These are phyloP conservation scores for Dyspetes luteomarginatus DNA, from an alignment of 2,888 invertebrate species.

Conservation along the genomic window DNA sequence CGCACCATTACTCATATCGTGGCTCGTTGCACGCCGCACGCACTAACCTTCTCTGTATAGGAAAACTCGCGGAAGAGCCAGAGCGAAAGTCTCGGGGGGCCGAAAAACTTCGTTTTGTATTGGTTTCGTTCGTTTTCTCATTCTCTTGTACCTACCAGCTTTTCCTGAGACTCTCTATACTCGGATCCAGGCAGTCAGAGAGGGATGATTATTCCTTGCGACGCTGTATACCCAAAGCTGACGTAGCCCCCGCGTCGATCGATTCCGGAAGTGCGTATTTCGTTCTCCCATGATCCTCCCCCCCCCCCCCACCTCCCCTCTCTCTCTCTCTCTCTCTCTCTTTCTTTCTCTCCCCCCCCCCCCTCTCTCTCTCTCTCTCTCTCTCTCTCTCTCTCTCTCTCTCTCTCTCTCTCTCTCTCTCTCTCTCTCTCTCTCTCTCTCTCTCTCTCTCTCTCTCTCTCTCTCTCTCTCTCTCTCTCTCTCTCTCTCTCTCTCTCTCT, in stretches of 20 bases:
- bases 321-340: too few species aligned
- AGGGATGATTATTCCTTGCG: slow-evolving; percentile 25
- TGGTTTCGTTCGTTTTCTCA: slow-evolving; percentile 38
- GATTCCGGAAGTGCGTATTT: slow-evolving; percentile 47
- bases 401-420: too few species aligned
- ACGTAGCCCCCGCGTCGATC: slow-evolving; percentile 8
- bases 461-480: too few species aligned
- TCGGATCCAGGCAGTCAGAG: background rate
- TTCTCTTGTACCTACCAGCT: slow-evolving; percentile 40
- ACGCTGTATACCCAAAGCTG: background rate
- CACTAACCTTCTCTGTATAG: slow-evolving; percentile 62
- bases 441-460: too few species aligned
- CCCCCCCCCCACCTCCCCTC: too few species aligned
- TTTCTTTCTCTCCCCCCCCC: too few species aligned
- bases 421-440: too few species aligned
- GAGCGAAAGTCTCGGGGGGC: background rate
- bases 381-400: background rate
- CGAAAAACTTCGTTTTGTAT: slow-evolving; percentile 37
- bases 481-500: too few species aligned
- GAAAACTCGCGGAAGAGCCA: slow-evolving; percentile 57
- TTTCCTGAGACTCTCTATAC: slow-evolving; percentile 11
- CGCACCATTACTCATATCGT: slow-evolving; percentile 84
- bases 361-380: too few species aligned
- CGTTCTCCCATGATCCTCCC: slow-evolving; percentile 1
- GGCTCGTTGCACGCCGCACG: slow-evolving; percentile 80